Percentiles rank a stretch among this genome's conserved stretches.
Conservation (phyloP, 1,140 invertebrate genomes). For the Drosophila tristis region DNA sequence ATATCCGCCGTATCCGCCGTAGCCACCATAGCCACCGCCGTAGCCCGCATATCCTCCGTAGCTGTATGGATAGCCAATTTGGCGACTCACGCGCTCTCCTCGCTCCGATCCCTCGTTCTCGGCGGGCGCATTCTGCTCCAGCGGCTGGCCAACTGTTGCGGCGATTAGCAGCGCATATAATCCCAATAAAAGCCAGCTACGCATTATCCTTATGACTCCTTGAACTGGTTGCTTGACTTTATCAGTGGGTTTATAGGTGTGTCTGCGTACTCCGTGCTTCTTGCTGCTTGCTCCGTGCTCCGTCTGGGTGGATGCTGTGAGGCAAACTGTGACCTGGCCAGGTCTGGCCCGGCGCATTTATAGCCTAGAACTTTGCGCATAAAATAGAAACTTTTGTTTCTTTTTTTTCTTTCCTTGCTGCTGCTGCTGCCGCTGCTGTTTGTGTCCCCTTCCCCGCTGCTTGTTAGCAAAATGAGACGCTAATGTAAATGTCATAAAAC, state of each 20-base stretch:
- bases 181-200: conserved; percentile 68
- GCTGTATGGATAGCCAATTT: conserved; percentile 47
- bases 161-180: conserved; percentile 77
- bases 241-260: conserved; percentile 36
- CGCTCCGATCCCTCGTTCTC: conserved; percentile 6
- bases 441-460: conserved; percentile 28
- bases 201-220: conserved; percentile 57
- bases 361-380: conserved; percentile 77
- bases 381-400: conserved; percentile 80
- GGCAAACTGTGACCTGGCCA: conserved; percentile 69
- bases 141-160: conserved; percentile 70
- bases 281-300: conserved; percentile 4
- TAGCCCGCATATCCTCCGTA: conserved; percentile 34
- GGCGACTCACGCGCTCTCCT: conserved; percentile 48
- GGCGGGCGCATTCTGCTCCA: conserved; percentile 40
- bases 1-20: conserved; percentile 37
- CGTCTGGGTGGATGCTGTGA: conserved; percentile 11
- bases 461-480: conserved; percentile 80
- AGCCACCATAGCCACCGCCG: conserved; percentile 32
- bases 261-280: conserved; percentile 11
- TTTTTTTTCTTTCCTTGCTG: conserved; percentile 4
- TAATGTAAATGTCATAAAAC: conserved; percentile 81
- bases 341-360: conserved; percentile 62
- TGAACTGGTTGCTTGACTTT: conserved; percentile 58
- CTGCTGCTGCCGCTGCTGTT: conserved; percentile 24